Conservation (phyloP, 1,140 invertebrate species). For the Tenebrio molitor region DNA sequence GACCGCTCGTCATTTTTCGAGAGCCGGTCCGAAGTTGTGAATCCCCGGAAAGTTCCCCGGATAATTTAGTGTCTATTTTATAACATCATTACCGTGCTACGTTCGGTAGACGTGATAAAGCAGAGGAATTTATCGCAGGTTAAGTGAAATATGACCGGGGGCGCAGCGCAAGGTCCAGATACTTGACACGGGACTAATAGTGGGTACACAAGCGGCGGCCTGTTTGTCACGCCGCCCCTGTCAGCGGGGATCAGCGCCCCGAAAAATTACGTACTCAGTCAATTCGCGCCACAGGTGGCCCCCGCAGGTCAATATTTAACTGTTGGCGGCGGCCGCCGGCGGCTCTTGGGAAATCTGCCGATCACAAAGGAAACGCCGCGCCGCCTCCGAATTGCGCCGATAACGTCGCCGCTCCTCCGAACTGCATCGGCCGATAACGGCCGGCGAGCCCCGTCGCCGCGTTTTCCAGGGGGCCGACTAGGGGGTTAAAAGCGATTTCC, state of each 20-base stretch:
- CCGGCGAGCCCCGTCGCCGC: too few relatives aligned
- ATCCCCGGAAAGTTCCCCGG: constrained; percentile 14
- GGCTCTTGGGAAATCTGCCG: constrained; percentile 38
- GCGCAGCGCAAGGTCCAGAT: constrained; percentile 40
- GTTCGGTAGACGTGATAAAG: constrained; percentile 52
- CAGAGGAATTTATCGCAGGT: constrained; percentile 54
- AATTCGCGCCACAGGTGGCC: constrained; percentile 24
- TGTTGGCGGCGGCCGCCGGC: neutral
- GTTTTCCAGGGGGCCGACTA: too few relatives aligned
- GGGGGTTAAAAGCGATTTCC: constrained; percentile 8
- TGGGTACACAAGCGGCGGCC: constrained; percentile 28
- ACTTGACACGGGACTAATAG: constrained; percentile 52
- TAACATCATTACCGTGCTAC: constrained; percentile 54
- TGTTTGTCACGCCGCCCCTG: constrained; percentile 37
- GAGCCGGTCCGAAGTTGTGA: constrained; percentile 6
- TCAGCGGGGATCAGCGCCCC: constrained; percentile 27
- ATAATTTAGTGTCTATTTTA: constrained; percentile 55
- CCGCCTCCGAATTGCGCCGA: neutral
- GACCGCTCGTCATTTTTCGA: constrained; percentile 17
- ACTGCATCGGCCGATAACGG: constrained; percentile 6
- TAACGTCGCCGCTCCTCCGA: neutral
- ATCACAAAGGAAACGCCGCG: constrained; percentile 26
- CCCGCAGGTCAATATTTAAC: constrained; percentile 21
- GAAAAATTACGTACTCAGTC: constrained; percentile 27
- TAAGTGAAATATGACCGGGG: constrained; percentile 52